Conservation (phyloP, 2,797 vertebrate genomes). For the Cottoperca gobio region DNA sequence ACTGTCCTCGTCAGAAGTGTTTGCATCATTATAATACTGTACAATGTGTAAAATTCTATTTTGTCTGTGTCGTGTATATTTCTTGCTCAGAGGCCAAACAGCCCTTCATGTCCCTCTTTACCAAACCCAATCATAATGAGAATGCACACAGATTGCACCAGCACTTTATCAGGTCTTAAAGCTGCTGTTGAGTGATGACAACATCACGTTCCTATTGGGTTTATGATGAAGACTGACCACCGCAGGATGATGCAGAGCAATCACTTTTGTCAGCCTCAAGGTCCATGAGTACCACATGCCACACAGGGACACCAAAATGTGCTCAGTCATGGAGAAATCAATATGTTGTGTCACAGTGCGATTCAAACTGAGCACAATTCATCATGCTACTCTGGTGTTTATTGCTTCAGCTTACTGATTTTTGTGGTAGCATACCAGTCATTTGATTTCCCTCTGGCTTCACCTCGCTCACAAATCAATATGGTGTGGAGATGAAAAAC, state of each 20-base stretch:
- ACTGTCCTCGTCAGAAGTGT: neutral
- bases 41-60: neutral
- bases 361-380: constrained; percentile 51
- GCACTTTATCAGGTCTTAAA: constrained; percentile 41
- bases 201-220: constrained; percentile 27
- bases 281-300: constrained; percentile 32
- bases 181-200: constrained; percentile 27
- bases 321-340: constrained; percentile 61
- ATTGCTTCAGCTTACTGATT: constrained; percentile 47
- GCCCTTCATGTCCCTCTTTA: neutral
- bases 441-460: constrained; percentile 68
- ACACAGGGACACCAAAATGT: constrained; percentile 39
- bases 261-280: constrained; percentile 3
- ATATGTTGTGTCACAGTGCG: constrained; percentile 44
- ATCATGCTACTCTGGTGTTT: constrained; percentile 46
- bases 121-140: neutral
- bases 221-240: constrained; percentile 46
- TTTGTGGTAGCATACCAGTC: constrained; percentile 50
- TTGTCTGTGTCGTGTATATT: neutral
- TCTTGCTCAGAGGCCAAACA: constrained; percentile 1
- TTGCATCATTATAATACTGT: neutral
- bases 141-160: neutral
- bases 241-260: neutral
- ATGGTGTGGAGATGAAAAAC: constrained; percentile 45
- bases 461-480: constrained; percentile 54